Percentiles rank a stretch among this genome's conserved stretches.
phyloP scores from a whole-genome alignment of 2,113 vertebrate genomes.

The Nanorana parkeri region DNA sequence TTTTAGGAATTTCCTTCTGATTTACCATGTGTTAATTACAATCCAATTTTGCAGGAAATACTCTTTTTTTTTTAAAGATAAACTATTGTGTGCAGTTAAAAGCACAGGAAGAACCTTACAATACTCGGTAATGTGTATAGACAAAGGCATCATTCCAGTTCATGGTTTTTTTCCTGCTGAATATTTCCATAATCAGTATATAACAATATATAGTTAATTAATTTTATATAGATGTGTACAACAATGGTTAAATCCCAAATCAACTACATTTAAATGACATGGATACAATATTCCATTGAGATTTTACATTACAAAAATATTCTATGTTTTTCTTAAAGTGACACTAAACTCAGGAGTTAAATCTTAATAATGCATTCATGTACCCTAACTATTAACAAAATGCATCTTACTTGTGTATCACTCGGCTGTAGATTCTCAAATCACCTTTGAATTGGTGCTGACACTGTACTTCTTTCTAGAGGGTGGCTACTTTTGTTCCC shows the following conservation, averaged over 20 bases:
- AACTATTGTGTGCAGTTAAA: slow-evolving; percentile 56
- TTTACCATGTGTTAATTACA: slow-evolving; percentile 46
- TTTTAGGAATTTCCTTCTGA: slow-evolving; percentile 43
- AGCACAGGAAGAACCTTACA: slow-evolving; percentile 51
- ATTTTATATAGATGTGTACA: background rate
- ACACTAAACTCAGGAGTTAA: too few relatives aligned
- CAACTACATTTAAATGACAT: too few relatives aligned
- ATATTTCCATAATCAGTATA: background rate
- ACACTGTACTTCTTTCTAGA: too few relatives aligned
- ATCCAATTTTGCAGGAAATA: slow-evolving; percentile 37
- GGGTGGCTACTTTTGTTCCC: too few relatives aligned
- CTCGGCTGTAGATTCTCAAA: too few relatives aligned
- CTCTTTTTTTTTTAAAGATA: slow-evolving; percentile 43
- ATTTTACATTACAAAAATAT: too few relatives aligned
- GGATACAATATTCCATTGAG: too few relatives aligned
- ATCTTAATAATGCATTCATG: too few relatives aligned
- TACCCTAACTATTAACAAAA: too few relatives aligned
- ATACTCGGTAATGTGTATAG: slow-evolving; percentile 51
- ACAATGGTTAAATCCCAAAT: background rate
- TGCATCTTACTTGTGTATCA: too few relatives aligned
- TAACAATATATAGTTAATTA: slow-evolving; percentile 11
- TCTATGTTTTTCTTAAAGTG: too few relatives aligned
- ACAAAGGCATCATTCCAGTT: slow-evolving; percentile 22
- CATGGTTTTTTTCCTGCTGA: background rate
- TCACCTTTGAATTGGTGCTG: too few relatives aligned